Conservation (phyloP, 1,140 invertebrate genomes). For the Macrocentrus cingulum region DNA sequence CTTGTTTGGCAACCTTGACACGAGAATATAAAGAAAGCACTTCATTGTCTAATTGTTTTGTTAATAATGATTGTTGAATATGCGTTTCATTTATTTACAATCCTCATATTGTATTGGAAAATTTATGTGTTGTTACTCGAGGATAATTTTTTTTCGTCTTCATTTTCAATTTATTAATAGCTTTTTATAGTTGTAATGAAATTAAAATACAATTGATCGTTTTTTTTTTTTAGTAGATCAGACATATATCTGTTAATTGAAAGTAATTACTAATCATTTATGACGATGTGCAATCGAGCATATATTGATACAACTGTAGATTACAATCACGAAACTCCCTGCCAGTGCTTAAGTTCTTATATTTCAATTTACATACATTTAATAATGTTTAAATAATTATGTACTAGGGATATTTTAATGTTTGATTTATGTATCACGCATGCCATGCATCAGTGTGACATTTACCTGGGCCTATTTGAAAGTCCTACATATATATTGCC, state of each 20-base stretch:
- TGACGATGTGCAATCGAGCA: neutral
- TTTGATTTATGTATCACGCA: constrained; percentile 25
- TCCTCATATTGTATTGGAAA: neutral
- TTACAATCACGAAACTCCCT: constrained; percentile 11
- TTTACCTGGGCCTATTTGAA: constrained; percentile 15
- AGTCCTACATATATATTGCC: constrained; percentile 1
- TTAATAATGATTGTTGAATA: no score
- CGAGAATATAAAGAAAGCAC: neutral
- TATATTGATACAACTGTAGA: neutral
- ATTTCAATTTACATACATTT: constrained; percentile 13
- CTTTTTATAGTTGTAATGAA: constrained; percentile 18
- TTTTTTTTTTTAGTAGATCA: constrained; percentile 15
- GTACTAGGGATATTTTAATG: neutral
- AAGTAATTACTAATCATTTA: constrained; percentile 15
- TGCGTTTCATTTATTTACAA: constrained; percentile 1
- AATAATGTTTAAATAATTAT: neutral
- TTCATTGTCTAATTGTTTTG: constrained; percentile 14
- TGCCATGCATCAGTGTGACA: constrained; percentile 31
- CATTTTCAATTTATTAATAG: neutral
- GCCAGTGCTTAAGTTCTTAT: constrained; percentile 17
- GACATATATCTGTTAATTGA: constrained; percentile 18
- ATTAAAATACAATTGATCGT: constrained; percentile 23
- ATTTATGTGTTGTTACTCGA: constrained; percentile 7
- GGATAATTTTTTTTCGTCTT: neutral
- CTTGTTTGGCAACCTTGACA: constrained; percentile 6